Percentiles rank a stretch among this genome's conserved stretches.
phyloP scores from a whole-genome alignment of 2,888 invertebrate species.

The Drosophila helvetica region DNA sequence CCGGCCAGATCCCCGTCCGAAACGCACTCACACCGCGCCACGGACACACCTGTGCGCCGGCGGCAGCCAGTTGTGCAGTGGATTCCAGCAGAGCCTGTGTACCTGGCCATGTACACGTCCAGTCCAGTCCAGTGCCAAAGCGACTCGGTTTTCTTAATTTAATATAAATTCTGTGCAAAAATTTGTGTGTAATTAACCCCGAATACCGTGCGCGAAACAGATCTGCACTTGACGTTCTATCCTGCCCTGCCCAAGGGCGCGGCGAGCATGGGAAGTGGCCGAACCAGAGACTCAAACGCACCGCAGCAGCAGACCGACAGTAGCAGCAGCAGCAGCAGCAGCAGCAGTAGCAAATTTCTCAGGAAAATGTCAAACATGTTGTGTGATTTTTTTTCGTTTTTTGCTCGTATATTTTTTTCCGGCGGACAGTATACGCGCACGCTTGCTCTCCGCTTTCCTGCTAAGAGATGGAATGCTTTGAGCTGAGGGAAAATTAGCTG shows the following conservation, averaged over 20 bases:
- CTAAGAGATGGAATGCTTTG: constrained; percentile 41
- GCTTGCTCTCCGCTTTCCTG: constrained; percentile 22
- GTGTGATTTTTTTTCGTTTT: constrained; percentile 20
- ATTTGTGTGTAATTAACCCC: constrained; percentile 20
- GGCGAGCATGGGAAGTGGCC: background rate
- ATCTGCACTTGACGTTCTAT: constrained; percentile 5
- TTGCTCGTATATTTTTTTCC: constrained; percentile 16
- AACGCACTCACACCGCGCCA: constrained; percentile 2
- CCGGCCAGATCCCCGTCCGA: background rate
- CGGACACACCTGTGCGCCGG: constrained; percentile 36
- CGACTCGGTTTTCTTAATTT: constrained; percentile 17
- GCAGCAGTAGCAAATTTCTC: constrained; percentile 8
- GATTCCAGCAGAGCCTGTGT: constrained; percentile 58
- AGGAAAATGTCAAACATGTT: constrained; percentile 64
- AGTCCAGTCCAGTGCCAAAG: background rate
- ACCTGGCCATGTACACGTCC: constrained; percentile 33
- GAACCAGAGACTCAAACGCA: constrained; percentile 36
- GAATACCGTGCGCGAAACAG: constrained; percentile 20
- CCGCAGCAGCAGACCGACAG: constrained; percentile 29
- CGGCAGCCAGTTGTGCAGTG: constrained; percentile 62
- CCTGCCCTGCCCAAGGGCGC: background rate
- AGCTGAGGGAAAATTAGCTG: constrained; percentile 35
- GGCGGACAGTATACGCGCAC: constrained; percentile 26
- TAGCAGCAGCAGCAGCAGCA: background rate
- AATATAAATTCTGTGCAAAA: constrained; percentile 20